Conservation (phyloP, 2,888 invertebrate genomes). For the Mythimna ferrago region DNA sequence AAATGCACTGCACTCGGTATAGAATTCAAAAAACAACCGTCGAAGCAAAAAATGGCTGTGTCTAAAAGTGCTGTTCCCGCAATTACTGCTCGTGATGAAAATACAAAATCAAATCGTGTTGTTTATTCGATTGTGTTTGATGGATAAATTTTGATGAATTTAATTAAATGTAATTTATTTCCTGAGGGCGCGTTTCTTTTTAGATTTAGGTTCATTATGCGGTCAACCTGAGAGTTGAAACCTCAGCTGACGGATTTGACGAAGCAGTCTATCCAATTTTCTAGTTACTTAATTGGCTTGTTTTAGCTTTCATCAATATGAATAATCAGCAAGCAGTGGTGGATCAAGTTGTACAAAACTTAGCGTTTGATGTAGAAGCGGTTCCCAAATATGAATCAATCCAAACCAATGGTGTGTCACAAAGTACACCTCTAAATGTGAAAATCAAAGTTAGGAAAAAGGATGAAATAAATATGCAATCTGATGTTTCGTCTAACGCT, state of each 20-base stretch:
- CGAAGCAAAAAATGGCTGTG: constrained; percentile 16
- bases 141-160: constrained; percentile 63
- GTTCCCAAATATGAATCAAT: constrained; percentile 70
- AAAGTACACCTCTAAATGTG: constrained; percentile 77
- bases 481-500: constrained; percentile 69
- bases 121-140: constrained; percentile 84
- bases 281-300: constrained; percentile 1
- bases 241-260: neutral
- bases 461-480: constrained; percentile 64
- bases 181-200: neutral
- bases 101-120: constrained; percentile 79
- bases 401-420: constrained; percentile 53
- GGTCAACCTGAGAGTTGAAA: neutral
- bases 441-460: constrained; percentile 82
- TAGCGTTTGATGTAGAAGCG: constrained; percentile 82
- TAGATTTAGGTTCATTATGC: neutral
- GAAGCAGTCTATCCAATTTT: constrained; percentile 2
- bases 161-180: constrained; percentile 34
- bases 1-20: constrained; percentile 76
- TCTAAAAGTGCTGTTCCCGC: constrained; percentile 32
- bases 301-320: constrained; percentile 67
- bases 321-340: constrained; percentile 66
- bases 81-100: constrained; percentile 48
- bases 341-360: constrained; percentile 74
- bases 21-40: constrained; percentile 37